phyloP scores from a whole-genome alignment of 2,797 vertebrate genomes.

The Chromis chromis region DNA sequence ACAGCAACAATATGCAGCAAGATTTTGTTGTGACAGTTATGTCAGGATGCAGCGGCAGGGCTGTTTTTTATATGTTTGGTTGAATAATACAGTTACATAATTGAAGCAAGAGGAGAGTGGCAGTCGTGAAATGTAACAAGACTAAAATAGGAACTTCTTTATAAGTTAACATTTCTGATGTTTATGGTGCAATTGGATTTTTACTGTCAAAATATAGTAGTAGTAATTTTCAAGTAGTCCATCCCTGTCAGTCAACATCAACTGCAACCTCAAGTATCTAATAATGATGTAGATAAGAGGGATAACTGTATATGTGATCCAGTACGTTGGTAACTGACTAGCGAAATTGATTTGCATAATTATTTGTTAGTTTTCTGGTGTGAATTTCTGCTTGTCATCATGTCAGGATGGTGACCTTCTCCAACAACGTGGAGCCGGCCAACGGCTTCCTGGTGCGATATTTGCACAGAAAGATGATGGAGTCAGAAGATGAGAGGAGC shows the following conservation, averaged over 20 bases:
- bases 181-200: neutral
- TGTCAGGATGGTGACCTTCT: constrained; percentile 96
- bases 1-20: neutral
- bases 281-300: neutral
- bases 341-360: neutral
- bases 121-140: neutral
- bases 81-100: neutral
- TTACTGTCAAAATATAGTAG: neutral
- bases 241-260: neutral
- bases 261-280: neutral
- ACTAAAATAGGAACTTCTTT: neutral
- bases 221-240: neutral
- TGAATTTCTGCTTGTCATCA: neutral
- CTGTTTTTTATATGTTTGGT: neutral
- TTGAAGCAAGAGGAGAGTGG: neutral
- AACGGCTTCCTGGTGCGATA: constrained; percentile 98
- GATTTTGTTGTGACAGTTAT: neutral
- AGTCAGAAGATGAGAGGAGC: constrained; percentile 91
- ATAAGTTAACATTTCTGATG: constrained; percentile 1
- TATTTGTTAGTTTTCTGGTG: neutral
- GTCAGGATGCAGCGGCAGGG: neutral
- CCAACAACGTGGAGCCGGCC: constrained; percentile 98
- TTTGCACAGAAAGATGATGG: constrained; percentile 95
- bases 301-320: neutral
- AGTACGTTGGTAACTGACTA: neutral